These are phyloP conservation scores for Chrysaora quinquecirrha DNA, from an alignment of 30 jellyfish, hydroid and myxozoan genomes.

Conservation along the genomic window DNA sequence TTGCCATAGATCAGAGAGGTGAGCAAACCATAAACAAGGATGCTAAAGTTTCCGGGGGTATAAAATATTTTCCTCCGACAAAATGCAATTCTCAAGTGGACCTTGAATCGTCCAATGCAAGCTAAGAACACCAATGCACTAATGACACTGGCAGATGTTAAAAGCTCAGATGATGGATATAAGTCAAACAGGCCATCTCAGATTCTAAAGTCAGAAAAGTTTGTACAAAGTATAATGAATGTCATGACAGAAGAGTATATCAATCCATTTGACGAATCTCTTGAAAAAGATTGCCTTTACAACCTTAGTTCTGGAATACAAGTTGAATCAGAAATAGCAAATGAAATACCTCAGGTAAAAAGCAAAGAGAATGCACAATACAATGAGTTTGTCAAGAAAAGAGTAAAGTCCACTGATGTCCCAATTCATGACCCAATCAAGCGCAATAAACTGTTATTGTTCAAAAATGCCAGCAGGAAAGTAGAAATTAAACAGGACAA, in stretches of 20 bases:
- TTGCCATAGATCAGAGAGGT: constrained; percentile 64
- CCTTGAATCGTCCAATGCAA: constrained; percentile 51
- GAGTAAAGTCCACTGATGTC: constrained; percentile 15
- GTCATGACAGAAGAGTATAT: constrained; percentile 35
- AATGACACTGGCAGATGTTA: constrained; percentile 15
- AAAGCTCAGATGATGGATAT: constrained; percentile 5
- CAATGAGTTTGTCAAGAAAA: constrained; percentile 25
- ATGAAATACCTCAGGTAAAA: background rate
- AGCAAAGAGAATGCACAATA: background rate
- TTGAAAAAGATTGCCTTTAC: constrained; percentile 2
- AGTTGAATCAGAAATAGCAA: constrained; percentile 9
- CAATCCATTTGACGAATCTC: constrained; percentile 24
- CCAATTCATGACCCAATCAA: constrained; percentile 31
- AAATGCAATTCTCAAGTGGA: constrained; percentile 45
- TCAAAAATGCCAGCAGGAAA: constrained; percentile 30
- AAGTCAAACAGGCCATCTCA: constrained; percentile 19
- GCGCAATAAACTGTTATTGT: background rate
- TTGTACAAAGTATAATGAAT: background rate
- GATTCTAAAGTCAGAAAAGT: constrained; percentile 26
- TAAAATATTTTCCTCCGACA: constrained; percentile 47
- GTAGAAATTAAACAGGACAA: background rate
- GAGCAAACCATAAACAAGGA: constrained; percentile 60
- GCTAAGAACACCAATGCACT: constrained; percentile 47
- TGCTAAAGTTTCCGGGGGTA: constrained; percentile 54
- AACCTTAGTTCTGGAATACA: constrained; percentile 20